Conservation (phyloP, 2,113 vertebrate genomes). For the Benitochromis conjunctus region DNA sequence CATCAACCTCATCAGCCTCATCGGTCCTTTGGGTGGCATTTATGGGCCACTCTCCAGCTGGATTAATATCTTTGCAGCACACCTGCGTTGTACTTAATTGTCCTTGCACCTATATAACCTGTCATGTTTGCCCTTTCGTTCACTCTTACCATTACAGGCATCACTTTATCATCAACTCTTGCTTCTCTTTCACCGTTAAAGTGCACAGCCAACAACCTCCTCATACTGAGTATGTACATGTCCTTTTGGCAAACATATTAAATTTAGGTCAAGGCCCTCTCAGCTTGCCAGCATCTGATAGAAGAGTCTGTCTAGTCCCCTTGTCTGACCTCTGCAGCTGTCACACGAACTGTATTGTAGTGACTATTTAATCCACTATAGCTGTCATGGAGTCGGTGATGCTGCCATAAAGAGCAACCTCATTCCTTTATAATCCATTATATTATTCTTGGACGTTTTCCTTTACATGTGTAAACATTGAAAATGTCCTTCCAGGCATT, state of each 20-base stretch:
- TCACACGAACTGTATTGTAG: conserved; percentile 31
- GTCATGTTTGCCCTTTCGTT: conserved; percentile 46
- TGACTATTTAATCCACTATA: conserved; percentile 43
- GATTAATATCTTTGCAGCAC: conserved; percentile 48
- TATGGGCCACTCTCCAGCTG: conserved; percentile 32
- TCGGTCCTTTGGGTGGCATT: conserved; percentile 48
- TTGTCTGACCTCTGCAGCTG: conserved; percentile 46
- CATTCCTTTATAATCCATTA: conserved; percentile 27
- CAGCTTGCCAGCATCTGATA: conserved; percentile 8
- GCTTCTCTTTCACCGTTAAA: conserved; percentile 9
- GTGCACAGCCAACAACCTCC: conserved; percentile 4
- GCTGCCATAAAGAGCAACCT: conserved; percentile 30
- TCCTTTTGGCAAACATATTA: conserved; percentile 37
- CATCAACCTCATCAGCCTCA: conserved; percentile 55
- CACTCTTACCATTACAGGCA: conserved; percentile 25
- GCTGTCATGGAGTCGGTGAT: conserved; percentile 16
- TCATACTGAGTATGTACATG: conserved; percentile 27
- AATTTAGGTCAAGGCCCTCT: conserved; percentile 35
- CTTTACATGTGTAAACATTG: not conserved
- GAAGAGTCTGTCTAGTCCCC: conserved; percentile 29
- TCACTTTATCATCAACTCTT: conserved; percentile 40
- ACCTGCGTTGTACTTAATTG: conserved; percentile 32
- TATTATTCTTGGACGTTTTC: not conserved
- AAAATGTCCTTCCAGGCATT: not conserved
- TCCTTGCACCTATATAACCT: conserved; percentile 55